Evolutionary conservation across 2,888 invertebrate genomes (phyloP).

Genomic region (Hyposoter didymator): DNA sequence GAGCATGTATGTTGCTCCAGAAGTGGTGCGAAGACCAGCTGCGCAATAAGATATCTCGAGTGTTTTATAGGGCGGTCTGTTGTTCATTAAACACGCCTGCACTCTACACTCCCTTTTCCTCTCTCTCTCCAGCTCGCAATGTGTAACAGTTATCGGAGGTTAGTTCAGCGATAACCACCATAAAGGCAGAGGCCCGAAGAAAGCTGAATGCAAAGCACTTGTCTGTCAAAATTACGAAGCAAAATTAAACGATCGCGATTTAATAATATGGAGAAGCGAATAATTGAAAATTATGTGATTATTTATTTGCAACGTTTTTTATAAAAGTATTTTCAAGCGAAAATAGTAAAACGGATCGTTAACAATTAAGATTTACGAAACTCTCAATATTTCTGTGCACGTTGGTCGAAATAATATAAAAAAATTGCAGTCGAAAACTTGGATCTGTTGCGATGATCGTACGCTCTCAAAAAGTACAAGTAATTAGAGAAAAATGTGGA

Average conservation of each 20-base stretch:
- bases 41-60: conserved; percentile 69
- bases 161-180: conserved; percentile 56
- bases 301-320: background rate
- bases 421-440: too few species aligned
- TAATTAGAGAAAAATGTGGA: too few species aligned
- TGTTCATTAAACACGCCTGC: conserved; percentile 67
- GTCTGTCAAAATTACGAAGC: background rate
- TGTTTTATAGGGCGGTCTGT: conserved; percentile 72
- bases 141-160: conserved; percentile 63
- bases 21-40: conserved; percentile 67
- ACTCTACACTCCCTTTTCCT: conserved; percentile 43
- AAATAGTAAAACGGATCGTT: too few species aligned
- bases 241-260: background rate
- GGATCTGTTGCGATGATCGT: too few species aligned
- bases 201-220: conserved; percentile 41
- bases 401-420: too few species aligned
- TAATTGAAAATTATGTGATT: background rate
- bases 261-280: background rate
- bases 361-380: too few species aligned
- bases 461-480: too few species aligned
- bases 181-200: conserved; percentile 36
- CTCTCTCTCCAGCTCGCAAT: background rate
- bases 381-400: too few species aligned
- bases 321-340: background rate
- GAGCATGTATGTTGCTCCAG: conserved; percentile 42